Base-by-base conservation (phyloP, 1,140 invertebrate species). In the Pteromalus puparum region DNA sequence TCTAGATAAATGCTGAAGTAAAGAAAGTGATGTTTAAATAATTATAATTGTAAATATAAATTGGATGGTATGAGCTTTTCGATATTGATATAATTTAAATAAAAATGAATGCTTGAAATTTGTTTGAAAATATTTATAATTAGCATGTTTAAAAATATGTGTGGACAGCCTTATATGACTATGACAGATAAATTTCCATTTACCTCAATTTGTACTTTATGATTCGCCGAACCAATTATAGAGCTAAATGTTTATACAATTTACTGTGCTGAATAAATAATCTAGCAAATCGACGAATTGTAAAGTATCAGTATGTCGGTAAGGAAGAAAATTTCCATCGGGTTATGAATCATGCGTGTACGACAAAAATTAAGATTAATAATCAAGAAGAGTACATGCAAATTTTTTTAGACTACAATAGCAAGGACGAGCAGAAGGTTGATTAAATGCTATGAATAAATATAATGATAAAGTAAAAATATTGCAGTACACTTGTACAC, bases 401-500 rank as follows among this genome's bases (percentile, higher is more conserved):
- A 48, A 15, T 48, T 53, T 61, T 53, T 61, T n/a, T 61, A 61
- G 53, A n/a, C 21, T 61, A 61, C 53, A n/a, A 61, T 21, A n/a
- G 53, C 53, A 61, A 61, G 53, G 21, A n/a, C 21, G 53, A 61
- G 7, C 53, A 18, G 18, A 61, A 21, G 53, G 21, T 61, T 61
- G 53, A 61, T 21, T 61, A 61, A 61, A 61, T 61, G 53, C 53
- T 61, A 61, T 21, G 53, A 61, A n/a, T 61, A 61, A 61, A 61
- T 61, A 21, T 61, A 61, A 61, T 21, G 21, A 21, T 21, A 61
- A 61, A 61, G n/a, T 61, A n/a, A 6, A 61, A 61, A 70, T 70
- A 70, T 70, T 70, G 68, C 28, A 24, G 68, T 70, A 30, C 68
- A 70, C 28, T 70, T 26, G 68, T 28, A 70, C 24, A 70, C 12